These are phyloP conservation scores for Chelidonichthys spinosus DNA, from an alignment of 2,797 vertebrate genomes.

Conservation along the genomic window DNA sequence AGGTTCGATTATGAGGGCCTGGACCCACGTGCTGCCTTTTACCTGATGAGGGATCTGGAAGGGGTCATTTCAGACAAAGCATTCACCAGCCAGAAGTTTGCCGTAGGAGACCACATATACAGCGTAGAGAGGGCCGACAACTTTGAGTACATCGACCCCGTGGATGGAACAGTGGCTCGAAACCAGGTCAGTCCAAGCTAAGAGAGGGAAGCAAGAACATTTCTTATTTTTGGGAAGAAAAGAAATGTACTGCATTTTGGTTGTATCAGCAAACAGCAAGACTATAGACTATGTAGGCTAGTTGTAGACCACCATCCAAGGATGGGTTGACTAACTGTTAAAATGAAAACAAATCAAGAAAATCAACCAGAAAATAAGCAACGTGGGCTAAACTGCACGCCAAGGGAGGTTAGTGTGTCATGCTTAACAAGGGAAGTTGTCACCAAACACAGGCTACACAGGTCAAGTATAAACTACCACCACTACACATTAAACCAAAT, in stretches of 20 bases:
- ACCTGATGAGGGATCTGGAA: conserved; percentile 96
- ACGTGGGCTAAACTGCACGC: no score
- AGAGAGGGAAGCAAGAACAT: background rate
- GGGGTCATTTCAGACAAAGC: conserved; percentile 92
- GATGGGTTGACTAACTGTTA: no score
- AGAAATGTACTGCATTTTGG: background rate
- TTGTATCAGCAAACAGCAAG: no score
- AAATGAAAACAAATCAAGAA: no score
- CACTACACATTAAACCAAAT: no score
- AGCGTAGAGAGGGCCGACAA: conserved; percentile 94
- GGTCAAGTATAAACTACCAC: no score
- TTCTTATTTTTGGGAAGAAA: background rate
- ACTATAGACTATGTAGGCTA: no score
- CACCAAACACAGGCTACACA: no score
- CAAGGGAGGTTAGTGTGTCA: no score
- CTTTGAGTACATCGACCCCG: conserved; percentile 97
- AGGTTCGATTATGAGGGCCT: conserved; percentile 98
- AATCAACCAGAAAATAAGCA: no score
- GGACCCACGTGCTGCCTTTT: conserved; percentile 92
- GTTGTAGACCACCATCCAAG: no score
- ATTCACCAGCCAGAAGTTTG: conserved; percentile 95
- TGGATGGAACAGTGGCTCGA: conserved; percentile 95
- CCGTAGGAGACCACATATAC: conserved; percentile 93
- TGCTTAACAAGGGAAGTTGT: no score
- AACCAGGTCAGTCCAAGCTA: conserved; percentile 90